phyloP scores from a whole-genome alignment of 2,888 invertebrate genomes.

The Limnephilus marmoratus region DNA sequence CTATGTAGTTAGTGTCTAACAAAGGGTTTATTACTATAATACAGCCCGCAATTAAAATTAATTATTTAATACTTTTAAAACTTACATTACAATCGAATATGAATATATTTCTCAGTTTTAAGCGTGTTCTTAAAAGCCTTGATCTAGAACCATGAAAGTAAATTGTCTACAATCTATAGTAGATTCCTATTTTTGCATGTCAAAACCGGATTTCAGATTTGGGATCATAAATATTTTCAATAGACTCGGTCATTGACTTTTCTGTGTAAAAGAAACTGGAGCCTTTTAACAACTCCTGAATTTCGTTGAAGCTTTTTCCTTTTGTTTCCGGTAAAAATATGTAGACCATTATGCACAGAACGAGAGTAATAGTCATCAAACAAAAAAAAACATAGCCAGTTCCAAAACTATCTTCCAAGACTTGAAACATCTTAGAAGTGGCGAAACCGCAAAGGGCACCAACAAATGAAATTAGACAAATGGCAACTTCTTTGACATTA shows the following conservation, averaged over 20 bases:
- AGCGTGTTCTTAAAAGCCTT: not conserved
- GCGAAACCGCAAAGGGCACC: slow-evolving; percentile 74
- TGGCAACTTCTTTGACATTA: slow-evolving; percentile 77
- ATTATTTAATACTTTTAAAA: not conserved
- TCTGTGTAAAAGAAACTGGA: not conserved
- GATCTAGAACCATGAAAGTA: not conserved
- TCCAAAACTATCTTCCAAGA: slow-evolving; percentile 73
- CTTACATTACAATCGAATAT: too few species aligned
- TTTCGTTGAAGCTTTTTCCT: slow-evolving; percentile 77
- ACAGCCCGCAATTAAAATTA: not conserved
- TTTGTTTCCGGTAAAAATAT: slow-evolving; percentile 78
- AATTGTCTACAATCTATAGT: not conserved
- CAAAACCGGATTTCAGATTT: slow-evolving; percentile 9
- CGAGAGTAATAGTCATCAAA: slow-evolving; percentile 72
- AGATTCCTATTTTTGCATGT: not conserved
- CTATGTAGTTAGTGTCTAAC: not conserved
- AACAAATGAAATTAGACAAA: slow-evolving; percentile 74
- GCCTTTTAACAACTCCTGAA: slow-evolving; percentile 76
- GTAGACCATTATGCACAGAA: slow-evolving; percentile 74
- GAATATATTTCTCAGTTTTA: not conserved
- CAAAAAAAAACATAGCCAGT: slow-evolving; percentile 75
- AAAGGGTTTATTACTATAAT: not conserved
- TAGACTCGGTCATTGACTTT: slow-evolving; percentile 6
- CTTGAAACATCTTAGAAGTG: slow-evolving; percentile 75
- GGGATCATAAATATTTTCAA: slow-evolving; percentile 39